These are phyloP conservation scores for Hydropsyche betteni DNA, from an alignment of 2,888 invertebrate genomes.

Conservation along the genomic window DNA sequence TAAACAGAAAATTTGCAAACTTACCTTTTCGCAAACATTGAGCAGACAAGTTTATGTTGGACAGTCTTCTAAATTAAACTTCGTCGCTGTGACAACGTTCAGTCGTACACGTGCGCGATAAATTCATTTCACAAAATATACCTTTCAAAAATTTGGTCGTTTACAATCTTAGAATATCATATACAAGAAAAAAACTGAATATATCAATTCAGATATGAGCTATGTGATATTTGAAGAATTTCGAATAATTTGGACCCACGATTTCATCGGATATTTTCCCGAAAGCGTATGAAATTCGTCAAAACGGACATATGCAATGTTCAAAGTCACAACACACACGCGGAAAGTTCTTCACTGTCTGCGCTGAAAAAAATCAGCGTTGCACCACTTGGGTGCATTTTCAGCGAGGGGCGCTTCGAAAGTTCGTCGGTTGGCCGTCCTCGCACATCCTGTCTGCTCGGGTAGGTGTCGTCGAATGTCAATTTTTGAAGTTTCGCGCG, in stretches of 20 bases:
- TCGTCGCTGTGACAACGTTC: background rate
- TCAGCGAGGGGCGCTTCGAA: background rate
- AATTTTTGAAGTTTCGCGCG: background rate
- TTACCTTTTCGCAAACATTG: constrained; percentile 9
- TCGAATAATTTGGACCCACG: constrained; percentile 14
- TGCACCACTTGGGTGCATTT: background rate
- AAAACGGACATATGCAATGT: no score
- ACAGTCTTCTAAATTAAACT: no score
- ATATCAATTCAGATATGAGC: background rate
- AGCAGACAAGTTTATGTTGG: background rate
- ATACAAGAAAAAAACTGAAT: background rate
- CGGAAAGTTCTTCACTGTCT: background rate
- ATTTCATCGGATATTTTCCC: constrained; percentile 1
- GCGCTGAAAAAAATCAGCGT: background rate
- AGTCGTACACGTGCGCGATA: constrained; percentile 3
- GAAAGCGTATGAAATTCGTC: no score
- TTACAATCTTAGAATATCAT: background rate
- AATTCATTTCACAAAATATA: background rate
- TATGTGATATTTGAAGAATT: background rate
- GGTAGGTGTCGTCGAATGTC: background rate
- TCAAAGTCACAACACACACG: background rate
- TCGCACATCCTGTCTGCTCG: no score
- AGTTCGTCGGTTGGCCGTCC: background rate
- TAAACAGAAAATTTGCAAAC: background rate
- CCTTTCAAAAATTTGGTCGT: background rate